Base-by-base conservation (phyloP, 2,113 vertebrate genomes). In the Hippocampus abdominalis region DNA sequence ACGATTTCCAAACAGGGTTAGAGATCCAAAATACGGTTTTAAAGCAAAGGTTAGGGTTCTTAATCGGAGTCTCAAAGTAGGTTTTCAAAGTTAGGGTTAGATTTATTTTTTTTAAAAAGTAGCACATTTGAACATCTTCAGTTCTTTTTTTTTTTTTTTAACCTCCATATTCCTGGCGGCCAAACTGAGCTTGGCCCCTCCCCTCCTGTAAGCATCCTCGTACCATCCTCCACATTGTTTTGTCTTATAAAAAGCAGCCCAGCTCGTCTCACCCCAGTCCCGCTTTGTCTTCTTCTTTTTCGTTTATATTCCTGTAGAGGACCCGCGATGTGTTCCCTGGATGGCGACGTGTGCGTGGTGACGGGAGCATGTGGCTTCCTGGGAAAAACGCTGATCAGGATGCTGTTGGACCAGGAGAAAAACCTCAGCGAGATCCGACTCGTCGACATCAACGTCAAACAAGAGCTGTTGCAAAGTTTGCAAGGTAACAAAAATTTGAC, bases 301-400 rank as follows among this genome's bases (percentile, higher is more conserved):
- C 13, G 66, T 56, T 20, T 65, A 5, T 42, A 13, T 15, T 3
- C 9, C 40, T 48, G 40, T 1, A 15, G 23, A 67, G 36, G 10
- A 13, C 7, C 71, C 49, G 68, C 27, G 4, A 92, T 93, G 91
- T 87, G 93, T 73, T 87, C 93, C 73, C 86, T 95, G 86, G 79
- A 73, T 1, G 91, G 90, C 0, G 90, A 94, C 12, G 93, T 90
- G 64, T 96, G 94, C 56, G 91, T 98, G 71, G 93, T 98, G 86
- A 98, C 95, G 0, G 97, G 95, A 64, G 96, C 95, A 5, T 88
- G 92, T 53, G 96, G 96, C 0, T 96, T 98, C 76, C 89, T 98
- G 69, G 96, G 97, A 3, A 88, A 84, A 77, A 92, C 87, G 71
- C 93, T 96, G 18, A 59, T 95, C 66, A 4, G 2, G 48, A 74